Evolutionary conservation across 2,113 vertebrate genomes (phyloP).

Genomic region (Notarius lentiginosus): DNA sequence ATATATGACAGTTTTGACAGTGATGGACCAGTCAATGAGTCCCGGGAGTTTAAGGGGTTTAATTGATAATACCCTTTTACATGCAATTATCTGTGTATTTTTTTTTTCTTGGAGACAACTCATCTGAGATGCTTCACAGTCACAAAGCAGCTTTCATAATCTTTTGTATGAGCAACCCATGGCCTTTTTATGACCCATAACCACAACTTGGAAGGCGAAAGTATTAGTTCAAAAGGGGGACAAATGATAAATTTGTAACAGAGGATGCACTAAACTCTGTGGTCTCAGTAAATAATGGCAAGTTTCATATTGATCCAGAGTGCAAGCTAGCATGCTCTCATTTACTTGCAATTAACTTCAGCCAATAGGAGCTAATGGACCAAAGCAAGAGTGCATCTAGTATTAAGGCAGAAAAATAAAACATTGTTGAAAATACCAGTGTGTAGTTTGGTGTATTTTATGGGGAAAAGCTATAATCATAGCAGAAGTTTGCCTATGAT

Average conservation of each 20-base stretch:
- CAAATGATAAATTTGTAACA: neutral
- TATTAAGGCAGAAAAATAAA: neutral
- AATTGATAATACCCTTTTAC: neutral
- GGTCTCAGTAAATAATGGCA: neutral
- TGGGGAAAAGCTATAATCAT: neutral
- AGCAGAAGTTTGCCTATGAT: neutral
- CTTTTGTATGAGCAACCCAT: slow-evolving; percentile 43
- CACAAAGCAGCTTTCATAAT: neutral
- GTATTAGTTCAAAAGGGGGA: neutral
- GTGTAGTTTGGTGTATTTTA: neutral
- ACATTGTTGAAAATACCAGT: neutral
- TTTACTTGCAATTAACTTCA: neutral
- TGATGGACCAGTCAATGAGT: neutral
- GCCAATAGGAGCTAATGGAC: neutral
- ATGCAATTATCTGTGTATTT: neutral
- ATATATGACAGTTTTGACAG: neutral
- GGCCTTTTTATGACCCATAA: slow-evolving; percentile 38
- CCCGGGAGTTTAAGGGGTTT: neutral
- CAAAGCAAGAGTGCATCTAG: neutral
- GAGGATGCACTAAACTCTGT: neutral
- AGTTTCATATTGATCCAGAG: neutral
- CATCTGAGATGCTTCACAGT: neutral
- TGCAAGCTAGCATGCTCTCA: neutral
- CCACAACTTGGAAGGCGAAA: slow-evolving; percentile 15
- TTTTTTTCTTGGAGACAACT: neutral